Conservation (phyloP, 2,113 vertebrate species). For the Scytalopus superciliaris region DNA sequence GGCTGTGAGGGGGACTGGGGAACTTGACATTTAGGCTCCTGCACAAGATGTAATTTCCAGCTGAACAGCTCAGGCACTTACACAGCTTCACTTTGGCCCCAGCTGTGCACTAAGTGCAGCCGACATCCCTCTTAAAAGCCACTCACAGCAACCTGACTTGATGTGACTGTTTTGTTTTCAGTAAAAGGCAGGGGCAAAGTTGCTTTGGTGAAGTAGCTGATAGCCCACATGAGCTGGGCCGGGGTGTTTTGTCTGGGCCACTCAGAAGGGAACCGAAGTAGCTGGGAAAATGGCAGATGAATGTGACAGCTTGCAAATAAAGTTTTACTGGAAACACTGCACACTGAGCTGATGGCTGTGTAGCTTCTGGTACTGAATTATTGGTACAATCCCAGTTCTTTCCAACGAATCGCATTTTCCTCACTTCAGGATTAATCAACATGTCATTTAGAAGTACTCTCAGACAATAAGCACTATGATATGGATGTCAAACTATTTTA, state of each 20-base stretch:
- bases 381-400: conserved; percentile 49
- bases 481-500: conserved; percentile 63
- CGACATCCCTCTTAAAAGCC: conserved; percentile 59
- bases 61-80: conserved; percentile 48
- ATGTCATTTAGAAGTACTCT: conserved; percentile 50
- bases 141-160: conserved; percentile 36
- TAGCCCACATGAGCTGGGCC: background rate
- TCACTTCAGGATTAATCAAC: conserved; percentile 54
- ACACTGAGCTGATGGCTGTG: background rate
- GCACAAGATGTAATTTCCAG: conserved; percentile 65
- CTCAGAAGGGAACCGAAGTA: background rate
- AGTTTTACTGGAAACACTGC: conserved; percentile 14
- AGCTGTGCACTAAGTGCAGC: conserved; percentile 57
- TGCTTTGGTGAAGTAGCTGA: background rate
- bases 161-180: conserved; percentile 51
- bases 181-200: background rate
- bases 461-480: conserved; percentile 49
- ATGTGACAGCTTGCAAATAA: conserved; percentile 60
- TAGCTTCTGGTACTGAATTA: conserved; percentile 44
- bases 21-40: conserved; percentile 67
- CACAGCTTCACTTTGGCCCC: conserved; percentile 47
- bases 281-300: conserved; percentile 43
- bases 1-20: conserved; percentile 20
- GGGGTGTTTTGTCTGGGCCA: background rate
- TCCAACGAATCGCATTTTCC: conserved; percentile 53